phyloP scores from a whole-genome alignment of 2,113 vertebrate species.

The Ctenodactylus gundi region DNA sequence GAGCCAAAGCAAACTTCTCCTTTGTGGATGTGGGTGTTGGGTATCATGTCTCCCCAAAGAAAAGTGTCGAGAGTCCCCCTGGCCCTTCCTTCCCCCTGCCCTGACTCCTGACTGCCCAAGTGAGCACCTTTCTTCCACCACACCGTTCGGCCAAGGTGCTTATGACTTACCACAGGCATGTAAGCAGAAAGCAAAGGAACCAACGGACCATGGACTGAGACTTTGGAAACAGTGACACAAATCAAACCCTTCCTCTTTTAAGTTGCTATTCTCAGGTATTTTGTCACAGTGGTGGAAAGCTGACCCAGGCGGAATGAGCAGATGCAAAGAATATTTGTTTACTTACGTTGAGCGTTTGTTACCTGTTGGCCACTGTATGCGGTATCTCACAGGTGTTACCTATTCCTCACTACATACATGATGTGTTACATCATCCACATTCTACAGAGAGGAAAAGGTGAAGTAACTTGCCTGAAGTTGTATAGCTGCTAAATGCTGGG shows the following conservation, averaged over 20 bases:
- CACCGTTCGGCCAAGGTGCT: neutral
- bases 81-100: neutral
- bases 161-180: neutral
- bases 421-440: fast-evolving
- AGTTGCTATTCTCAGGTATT: neutral
- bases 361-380: neutral
- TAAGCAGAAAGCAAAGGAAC: neutral
- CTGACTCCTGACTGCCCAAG: too few species aligned
- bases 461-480: neutral
- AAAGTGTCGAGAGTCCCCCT: neutral
- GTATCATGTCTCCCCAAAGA: too few species aligned
- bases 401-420: neutral
- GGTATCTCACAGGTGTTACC: neutral
- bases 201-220: neutral
- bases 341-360: neutral
- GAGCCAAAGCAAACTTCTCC: too few species aligned
- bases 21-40: too few species aligned
- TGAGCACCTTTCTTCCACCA: neutral
- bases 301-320: neutral
- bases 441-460: neutral
- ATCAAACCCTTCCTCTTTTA: neutral
- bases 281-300: neutral
- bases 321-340: neutral
- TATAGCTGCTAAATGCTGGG: neutral
- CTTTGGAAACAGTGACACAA: neutral